A percentile compares a stretch with the other conserved stretches of the same genome.
Conservation (phyloP, 2,797 vertebrate species). For the Diplodus puntazzo region DNA sequence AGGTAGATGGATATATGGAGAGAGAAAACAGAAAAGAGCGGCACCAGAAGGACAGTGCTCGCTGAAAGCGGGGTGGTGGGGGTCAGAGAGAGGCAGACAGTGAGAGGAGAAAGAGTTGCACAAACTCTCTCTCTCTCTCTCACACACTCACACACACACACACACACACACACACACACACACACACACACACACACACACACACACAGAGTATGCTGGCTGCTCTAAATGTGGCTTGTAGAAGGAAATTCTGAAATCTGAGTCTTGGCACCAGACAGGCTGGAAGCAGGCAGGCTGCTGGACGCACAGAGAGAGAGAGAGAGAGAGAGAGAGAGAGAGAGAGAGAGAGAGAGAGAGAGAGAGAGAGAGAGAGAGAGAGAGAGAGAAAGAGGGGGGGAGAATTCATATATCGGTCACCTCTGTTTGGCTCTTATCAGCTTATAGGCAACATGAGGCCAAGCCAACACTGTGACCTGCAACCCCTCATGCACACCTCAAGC, state of each 20-base stretch:
- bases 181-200: constrained; percentile 39
- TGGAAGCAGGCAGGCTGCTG: constrained; percentile 87
- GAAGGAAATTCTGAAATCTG: constrained; percentile 93
- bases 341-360: constrained; percentile 22
- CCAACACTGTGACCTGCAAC: constrained; percentile 65
- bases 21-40: constrained; percentile 43
- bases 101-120: constrained; percentile 67
- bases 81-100: constrained; percentile 60
- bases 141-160: constrained; percentile 35
- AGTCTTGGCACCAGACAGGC: constrained; percentile 95
- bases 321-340: constrained; percentile 40
- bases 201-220: constrained; percentile 66
- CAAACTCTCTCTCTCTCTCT: constrained; percentile 20
- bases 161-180: constrained; percentile 39
- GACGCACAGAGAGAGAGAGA: constrained; percentile 67
- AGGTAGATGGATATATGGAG: constrained; percentile 41
- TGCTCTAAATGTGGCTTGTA: constrained; percentile 92
- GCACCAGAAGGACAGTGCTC: constrained; percentile 61
- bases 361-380: neutral
- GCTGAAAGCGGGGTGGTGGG: constrained; percentile 53
- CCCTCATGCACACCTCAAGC: constrained; percentile 18
- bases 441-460: constrained; percentile 77
- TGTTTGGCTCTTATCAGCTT: constrained; percentile 85
- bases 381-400: constrained; percentile 63
- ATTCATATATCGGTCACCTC: constrained; percentile 74